Evolutionary conservation across 2,113 vertebrate genomes (phyloP).

Genomic region (Daboia siamensis): DNA sequence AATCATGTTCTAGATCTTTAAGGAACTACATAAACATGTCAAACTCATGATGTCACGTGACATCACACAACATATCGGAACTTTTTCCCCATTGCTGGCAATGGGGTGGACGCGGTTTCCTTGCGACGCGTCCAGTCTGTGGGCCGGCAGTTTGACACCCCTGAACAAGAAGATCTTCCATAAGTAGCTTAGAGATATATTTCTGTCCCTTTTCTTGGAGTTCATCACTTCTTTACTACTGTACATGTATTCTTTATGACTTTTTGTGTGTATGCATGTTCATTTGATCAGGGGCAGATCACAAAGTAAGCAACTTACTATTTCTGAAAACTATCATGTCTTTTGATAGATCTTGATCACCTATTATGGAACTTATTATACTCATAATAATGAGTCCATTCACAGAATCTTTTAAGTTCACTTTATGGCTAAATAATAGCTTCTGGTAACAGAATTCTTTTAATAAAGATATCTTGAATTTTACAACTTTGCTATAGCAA

Average conservation of each 20-base stretch:
- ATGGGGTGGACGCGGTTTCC: too few relatives aligned
- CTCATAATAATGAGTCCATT: background rate
- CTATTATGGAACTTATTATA: background rate
- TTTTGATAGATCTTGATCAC: background rate
- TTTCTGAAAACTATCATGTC: background rate
- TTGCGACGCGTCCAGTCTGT: too few relatives aligned
- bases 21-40: background rate
- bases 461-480: background rate
- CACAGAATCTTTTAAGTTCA: background rate
- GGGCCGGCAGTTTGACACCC: too few relatives aligned
- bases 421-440: background rate
- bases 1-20: background rate
- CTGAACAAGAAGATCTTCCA: background rate
- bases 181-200: background rate
- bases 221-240: background rate
- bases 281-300: background rate
- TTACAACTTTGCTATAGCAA: background rate
- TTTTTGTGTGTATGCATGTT: background rate
- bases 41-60: too few relatives aligned
- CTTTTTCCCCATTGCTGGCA: too few relatives aligned
- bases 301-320: background rate
- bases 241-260: background rate
- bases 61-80: too few relatives aligned
- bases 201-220: background rate
- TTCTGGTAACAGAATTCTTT: background rate